phyloP scores from a whole-genome alignment of 2,888 invertebrate species.

The Drosophila anomalata region DNA sequence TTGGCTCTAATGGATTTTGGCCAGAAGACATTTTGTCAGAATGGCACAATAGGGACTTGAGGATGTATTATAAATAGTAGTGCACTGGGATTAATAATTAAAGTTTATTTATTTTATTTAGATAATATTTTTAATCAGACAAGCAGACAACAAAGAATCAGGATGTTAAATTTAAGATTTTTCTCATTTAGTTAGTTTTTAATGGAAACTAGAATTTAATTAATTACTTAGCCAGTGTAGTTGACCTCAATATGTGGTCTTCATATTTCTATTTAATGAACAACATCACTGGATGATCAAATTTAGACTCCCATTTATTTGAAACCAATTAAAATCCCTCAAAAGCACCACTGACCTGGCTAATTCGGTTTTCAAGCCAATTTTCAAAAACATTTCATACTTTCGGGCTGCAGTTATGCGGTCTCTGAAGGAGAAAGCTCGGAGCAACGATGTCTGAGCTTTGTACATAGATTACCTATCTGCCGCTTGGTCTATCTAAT shows the following conservation, averaged over 20 bases:
- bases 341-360: neutral
- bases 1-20: conserved; percentile 1
- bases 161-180: no score
- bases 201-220: no score
- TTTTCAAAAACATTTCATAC: conserved; percentile 11
- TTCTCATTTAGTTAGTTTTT: no score
- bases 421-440: conserved; percentile 13
- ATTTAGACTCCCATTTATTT: neutral
- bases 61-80: neutral
- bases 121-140: no score
- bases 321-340: neutral
- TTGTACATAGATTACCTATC: neutral
- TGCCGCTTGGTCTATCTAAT: conserved; percentile 52
- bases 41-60: conserved; percentile 19
- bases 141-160: neutral
- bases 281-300: neutral
- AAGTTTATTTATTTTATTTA: neutral
- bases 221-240: no score
- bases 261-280: no score
- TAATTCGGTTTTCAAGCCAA: neutral
- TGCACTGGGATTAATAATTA: neutral
- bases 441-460: neutral
- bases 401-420: conserved; percentile 15
- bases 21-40: conserved; percentile 11
- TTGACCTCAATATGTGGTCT: no score